These are phyloP conservation scores for Nineta flava DNA, from an alignment of 2,888 invertebrate species.

Conservation along the genomic window DNA sequence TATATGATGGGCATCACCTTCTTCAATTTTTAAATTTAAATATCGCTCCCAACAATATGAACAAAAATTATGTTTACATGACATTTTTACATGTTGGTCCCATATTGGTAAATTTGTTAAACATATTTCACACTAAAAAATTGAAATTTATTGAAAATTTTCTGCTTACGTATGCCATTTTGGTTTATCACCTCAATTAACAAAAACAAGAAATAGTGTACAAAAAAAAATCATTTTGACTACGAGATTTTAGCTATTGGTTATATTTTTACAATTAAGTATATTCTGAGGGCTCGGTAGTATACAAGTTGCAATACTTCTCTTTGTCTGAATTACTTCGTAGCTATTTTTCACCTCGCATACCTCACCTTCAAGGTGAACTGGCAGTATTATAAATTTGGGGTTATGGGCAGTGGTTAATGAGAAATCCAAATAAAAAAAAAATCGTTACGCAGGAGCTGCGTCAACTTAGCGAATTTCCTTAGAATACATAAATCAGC, in stretches of 20 bases:
- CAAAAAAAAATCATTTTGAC: neutral
- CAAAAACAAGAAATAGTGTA: neutral
- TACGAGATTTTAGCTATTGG: neutral
- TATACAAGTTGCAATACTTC: too few species aligned
- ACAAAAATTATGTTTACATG: slow-evolving; percentile 48
- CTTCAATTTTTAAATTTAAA: slow-evolving; percentile 44
- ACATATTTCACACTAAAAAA: slow-evolving; percentile 44
- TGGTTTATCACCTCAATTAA: slow-evolving; percentile 2
- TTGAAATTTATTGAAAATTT: neutral
- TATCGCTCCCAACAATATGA: slow-evolving; percentile 48
- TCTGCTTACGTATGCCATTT: slow-evolving; percentile 6
- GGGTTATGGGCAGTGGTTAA: too few species aligned
- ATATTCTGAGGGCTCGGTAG: too few species aligned
- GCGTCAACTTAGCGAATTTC: too few species aligned
- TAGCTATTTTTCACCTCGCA: too few species aligned
- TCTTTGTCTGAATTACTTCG: too few species aligned
- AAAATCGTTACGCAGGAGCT: too few species aligned
- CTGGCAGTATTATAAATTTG: too few species aligned
- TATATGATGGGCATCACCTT: slow-evolving; percentile 47
- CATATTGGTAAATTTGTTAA: slow-evolving; percentile 30
- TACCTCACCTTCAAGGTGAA: too few species aligned
- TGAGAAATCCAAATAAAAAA: too few species aligned
- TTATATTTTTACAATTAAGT: too few species aligned
- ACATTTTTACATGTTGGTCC: slow-evolving; percentile 35
- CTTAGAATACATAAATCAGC: too few species aligned